phyloP scores from a whole-genome alignment of 2,888 invertebrate genomes.

The Orthonevra nobilis region DNA sequence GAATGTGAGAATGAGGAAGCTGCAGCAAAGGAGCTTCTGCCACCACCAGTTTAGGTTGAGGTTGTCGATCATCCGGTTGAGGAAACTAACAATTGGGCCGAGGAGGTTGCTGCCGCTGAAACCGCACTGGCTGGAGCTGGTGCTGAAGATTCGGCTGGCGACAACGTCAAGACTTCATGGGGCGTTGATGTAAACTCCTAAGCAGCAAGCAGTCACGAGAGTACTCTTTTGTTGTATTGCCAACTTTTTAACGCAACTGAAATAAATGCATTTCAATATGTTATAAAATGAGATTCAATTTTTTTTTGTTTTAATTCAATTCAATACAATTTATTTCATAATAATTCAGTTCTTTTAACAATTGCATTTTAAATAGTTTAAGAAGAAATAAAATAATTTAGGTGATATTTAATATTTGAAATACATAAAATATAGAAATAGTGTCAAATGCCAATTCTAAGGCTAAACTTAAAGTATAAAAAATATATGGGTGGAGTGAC shows the following conservation, averaged over 20 bases:
- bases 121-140: constrained; percentile 77
- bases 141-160: constrained; percentile 79
- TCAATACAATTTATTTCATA: too few species aligned
- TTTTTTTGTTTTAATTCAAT: too few species aligned
- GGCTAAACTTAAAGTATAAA: too few species aligned
- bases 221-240: constrained; percentile 29
- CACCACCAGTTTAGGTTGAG: constrained; percentile 76
- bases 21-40: constrained; percentile 87
- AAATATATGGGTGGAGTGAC: too few species aligned
- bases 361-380: too few species aligned
- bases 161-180: constrained; percentile 79
- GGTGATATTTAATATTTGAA: too few species aligned
- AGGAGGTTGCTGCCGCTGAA: constrained; percentile 80
- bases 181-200: constrained; percentile 80
- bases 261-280: constrained; percentile 60
- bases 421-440: too few species aligned
- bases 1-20: constrained; percentile 98
- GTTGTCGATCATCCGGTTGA: constrained; percentile 81
- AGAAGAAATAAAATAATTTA: too few species aligned
- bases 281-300: too few species aligned
- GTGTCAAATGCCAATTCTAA: too few species aligned
- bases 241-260: constrained; percentile 44
- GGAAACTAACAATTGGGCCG: constrained; percentile 81
- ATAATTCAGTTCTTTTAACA: too few species aligned
- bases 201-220: constrained; percentile 41